Conservation (phyloP, 2,797 vertebrate species). For the Masticophis lateralis region DNA sequence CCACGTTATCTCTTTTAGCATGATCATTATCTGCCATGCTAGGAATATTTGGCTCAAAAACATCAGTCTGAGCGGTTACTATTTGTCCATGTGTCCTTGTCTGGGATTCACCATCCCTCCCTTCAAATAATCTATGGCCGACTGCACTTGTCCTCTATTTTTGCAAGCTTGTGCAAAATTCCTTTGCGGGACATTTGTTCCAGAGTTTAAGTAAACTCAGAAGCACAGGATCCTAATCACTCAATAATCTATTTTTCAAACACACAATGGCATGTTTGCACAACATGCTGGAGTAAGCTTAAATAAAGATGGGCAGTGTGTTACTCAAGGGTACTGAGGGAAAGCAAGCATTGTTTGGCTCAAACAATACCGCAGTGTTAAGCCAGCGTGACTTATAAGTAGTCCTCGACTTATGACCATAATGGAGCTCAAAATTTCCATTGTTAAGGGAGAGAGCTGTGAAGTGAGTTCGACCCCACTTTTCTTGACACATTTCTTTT, state of each 20-base stretch:
- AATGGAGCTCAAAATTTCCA: no score
- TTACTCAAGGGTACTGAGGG: not conserved
- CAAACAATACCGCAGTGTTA: not conserved
- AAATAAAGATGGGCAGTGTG: not conserved
- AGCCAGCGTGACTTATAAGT: not conserved
- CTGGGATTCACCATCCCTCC: not conserved
- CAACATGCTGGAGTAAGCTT: not conserved
- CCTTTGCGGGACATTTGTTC: not conserved
- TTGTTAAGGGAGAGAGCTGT: no score
- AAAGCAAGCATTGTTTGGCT: not conserved
- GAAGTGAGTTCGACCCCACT: no score
- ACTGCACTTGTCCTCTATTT: not conserved
- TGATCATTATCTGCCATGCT: not conserved
- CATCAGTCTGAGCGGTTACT: not conserved
- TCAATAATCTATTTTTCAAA: not conserved
- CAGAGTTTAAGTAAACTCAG: not conserved
- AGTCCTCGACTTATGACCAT: accelerated
- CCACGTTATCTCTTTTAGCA: no score
- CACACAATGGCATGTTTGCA: not conserved
- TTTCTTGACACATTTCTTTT: no score
- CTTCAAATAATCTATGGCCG: not conserved
- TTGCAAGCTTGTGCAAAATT: not conserved
- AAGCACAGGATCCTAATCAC: not conserved
- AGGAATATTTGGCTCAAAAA: not conserved
- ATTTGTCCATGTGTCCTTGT: not conserved